phyloP scores from a whole-genome alignment of 2,797 vertebrate species.

The Orestias chungarensis region DNA sequence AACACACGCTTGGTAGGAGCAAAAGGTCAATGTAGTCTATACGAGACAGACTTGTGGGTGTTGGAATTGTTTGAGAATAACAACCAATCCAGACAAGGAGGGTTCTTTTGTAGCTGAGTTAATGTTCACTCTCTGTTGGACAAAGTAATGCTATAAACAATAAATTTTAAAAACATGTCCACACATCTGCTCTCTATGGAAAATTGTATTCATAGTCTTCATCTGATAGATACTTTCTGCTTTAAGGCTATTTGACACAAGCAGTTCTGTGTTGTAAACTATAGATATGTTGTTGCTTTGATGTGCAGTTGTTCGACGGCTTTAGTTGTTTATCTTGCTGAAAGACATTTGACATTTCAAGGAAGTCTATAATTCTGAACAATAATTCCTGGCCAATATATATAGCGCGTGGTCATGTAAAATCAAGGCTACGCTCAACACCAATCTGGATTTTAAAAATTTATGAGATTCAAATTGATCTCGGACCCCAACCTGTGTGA shows the following conservation, averaged over 20 bases:
- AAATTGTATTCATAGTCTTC: constrained; percentile 66
- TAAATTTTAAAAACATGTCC: constrained; percentile 43
- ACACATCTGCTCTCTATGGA: constrained; percentile 43
- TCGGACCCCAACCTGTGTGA: neutral
- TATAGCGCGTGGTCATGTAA: neutral
- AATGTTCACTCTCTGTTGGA: constrained; percentile 21
- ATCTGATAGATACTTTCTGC: constrained; percentile 48
- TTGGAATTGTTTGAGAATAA: constrained; percentile 49
- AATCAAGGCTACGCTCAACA: neutral
- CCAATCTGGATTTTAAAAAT: neutral
- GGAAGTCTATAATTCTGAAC: neutral
- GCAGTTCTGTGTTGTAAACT: constrained; percentile 16
- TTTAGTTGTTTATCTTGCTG: neutral
- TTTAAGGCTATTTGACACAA: constrained; percentile 44
- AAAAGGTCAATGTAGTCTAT: constrained; percentile 49
- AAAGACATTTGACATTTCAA: neutral
- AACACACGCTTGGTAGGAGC: constrained; percentile 29
- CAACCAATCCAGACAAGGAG: constrained; percentile 39
- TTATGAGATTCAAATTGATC: neutral
- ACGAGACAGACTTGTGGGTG: constrained; percentile 41
- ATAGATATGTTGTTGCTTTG: constrained; percentile 45
- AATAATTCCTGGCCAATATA: neutral
- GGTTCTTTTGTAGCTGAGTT: constrained; percentile 24
- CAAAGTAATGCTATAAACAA: constrained; percentile 49
- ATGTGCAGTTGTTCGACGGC: constrained; percentile 37